These are phyloP conservation scores for Mnemiopsis leidyi DNA, from an alignment of 37 sponge, comb jelly and placozoan genomes.

Conservation along the genomic window DNA sequence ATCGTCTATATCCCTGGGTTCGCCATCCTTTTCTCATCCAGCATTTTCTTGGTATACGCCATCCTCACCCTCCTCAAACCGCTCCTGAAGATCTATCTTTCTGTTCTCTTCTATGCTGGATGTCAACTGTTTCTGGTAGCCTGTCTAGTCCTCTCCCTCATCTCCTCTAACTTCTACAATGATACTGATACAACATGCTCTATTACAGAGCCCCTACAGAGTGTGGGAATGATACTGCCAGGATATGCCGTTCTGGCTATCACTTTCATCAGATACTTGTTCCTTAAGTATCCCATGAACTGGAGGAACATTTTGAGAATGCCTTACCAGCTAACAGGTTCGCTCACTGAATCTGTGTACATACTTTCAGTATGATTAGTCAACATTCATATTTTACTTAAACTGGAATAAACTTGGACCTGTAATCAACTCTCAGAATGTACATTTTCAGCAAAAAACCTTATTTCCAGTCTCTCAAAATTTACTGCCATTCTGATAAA, in stretches of 20 bases:
- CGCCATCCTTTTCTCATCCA: background rate
- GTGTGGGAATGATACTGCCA: constrained; percentile 29
- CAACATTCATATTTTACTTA: too few species aligned
- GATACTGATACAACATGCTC: background rate
- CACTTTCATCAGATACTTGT: background rate
- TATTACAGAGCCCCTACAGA: background rate
- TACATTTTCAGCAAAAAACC: too few species aligned
- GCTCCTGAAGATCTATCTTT: constrained; percentile 42
- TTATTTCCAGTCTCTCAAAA: too few species aligned
- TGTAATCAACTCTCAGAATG: too few species aligned
- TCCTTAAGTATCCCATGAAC: constrained; percentile 14
- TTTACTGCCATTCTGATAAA: too few species aligned
- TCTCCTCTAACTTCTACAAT: background rate
- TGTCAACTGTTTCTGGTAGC: background rate
- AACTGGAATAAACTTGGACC: too few species aligned
- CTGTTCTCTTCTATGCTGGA: constrained; percentile 4
- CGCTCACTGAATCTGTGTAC: too few species aligned
- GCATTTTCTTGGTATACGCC: background rate
- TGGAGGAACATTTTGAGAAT: constrained; percentile 18
- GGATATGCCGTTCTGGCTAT: constrained; percentile 36
- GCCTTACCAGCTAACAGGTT: constrained; percentile 1
- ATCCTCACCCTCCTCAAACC: constrained; percentile 41
- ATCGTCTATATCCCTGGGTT: constrained; percentile 45
- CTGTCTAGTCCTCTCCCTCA: constrained; percentile 49
- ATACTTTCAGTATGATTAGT: too few species aligned